Conservation (phyloP, 2,113 vertebrate genomes). For the Pteropus alecto region DNA sequence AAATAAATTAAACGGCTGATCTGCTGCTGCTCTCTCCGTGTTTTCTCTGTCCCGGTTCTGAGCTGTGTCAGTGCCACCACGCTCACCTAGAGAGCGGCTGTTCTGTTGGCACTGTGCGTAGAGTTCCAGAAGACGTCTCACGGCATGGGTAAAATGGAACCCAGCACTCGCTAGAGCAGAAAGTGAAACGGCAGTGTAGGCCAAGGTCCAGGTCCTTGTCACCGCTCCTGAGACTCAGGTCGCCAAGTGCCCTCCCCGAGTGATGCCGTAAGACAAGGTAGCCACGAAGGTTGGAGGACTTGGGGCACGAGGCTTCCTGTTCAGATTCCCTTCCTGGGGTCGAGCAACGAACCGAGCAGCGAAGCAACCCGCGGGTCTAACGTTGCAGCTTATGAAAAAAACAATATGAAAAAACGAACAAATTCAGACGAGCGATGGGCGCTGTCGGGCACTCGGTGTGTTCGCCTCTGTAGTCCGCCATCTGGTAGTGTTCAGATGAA, state of each 20-base stretch:
- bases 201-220: not conserved
- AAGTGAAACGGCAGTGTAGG: rapidly evolving
- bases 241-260: rapidly evolving
- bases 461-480: not conserved
- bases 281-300: not conserved
- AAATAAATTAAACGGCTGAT: constrained; percentile 63
- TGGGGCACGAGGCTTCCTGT: not conserved
- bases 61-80: rapidly evolving
- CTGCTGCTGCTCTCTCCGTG: not conserved
- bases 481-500: not conserved
- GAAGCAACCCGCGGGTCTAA: too few species aligned
- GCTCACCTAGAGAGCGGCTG: too few species aligned
- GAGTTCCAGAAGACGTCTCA: not conserved
- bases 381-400: not conserved
- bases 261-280: not conserved
- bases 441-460: rapidly evolving
- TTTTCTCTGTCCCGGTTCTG: not conserved
- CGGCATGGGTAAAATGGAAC: rapidly evolving
- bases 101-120: too few species aligned
- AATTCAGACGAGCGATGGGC: too few species aligned
- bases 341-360: not conserved
- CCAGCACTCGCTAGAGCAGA: rapidly evolving
- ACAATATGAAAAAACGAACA: not conserved
- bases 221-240: not conserved
- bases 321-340: not conserved